Conservation (phyloP, 1,140 invertebrate genomes). For the Yoshiicerus persimilis region DNA sequence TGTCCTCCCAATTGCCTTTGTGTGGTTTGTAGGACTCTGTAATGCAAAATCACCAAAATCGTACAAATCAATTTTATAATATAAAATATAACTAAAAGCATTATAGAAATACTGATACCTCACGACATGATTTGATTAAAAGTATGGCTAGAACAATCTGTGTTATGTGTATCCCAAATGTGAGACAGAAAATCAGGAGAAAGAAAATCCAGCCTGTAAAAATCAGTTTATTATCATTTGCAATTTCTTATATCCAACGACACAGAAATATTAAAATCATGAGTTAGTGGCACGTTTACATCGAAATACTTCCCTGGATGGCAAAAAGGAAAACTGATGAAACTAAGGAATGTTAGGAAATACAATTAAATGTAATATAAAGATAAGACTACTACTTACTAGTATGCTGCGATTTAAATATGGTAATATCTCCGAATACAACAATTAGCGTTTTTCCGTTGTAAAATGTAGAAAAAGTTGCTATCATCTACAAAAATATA, state of each 20-base stretch:
- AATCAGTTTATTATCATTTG: background rate
- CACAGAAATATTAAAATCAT: too few species aligned
- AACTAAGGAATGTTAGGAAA: too few species aligned
- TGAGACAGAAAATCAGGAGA: background rate
- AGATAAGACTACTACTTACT: background rate
- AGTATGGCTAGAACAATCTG: background rate
- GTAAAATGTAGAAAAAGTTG: background rate
- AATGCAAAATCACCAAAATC: background rate
- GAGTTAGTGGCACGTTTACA: too few species aligned
- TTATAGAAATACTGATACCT: too few species aligned
- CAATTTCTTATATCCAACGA: too few species aligned
- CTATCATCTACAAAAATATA: background rate
- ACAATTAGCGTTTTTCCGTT: conserved; percentile 8
- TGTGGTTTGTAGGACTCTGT: background rate
- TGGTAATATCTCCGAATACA: background rate
- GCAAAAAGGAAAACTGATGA: too few species aligned
- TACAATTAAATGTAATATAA: too few species aligned
- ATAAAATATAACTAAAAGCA: too few species aligned
- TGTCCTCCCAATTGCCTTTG: background rate
- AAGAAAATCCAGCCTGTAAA: background rate
- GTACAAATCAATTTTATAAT: background rate
- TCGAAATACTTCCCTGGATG: too few species aligned
- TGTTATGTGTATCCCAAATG: background rate
- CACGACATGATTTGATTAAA: background rate
- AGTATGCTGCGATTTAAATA: background rate